These are phyloP conservation scores for Molorchus minor DNA, from an alignment of 2,888 invertebrate genomes.

Conservation along the genomic window DNA sequence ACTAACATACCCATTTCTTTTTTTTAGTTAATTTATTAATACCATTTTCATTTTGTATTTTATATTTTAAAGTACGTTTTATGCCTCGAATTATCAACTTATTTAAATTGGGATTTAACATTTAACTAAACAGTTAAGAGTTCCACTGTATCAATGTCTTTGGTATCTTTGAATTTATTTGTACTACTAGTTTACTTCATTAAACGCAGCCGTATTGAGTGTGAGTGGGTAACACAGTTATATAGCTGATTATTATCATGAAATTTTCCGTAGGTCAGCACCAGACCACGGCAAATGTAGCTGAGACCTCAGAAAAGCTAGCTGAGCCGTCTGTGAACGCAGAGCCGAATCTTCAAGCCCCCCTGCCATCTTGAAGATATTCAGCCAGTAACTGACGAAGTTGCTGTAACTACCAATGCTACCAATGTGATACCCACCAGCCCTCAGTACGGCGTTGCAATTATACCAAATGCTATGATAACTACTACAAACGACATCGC, in stretches of 20 bases:
- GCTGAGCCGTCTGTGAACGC: slow-evolving; percentile 41
- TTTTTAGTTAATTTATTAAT: no score
- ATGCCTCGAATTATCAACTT: no score
- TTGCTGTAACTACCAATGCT: slow-evolving; percentile 50
- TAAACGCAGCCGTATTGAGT: slow-evolving; percentile 52
- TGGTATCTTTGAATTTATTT: no score
- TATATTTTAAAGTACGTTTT: no score
- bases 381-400: slow-evolving; percentile 46
- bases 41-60: no score
- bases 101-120: no score
- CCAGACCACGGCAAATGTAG: slow-evolving; percentile 61
- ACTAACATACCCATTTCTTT: no score
- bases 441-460: slow-evolving; percentile 72
- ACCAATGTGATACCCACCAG: slow-evolving; percentile 70
- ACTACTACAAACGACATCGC: slow-evolving; percentile 54
- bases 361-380: slow-evolving; percentile 45
- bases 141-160: no score
- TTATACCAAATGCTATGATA: slow-evolving; percentile 61
- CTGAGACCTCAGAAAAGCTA: slow-evolving; percentile 51
- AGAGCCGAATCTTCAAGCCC: slow-evolving; percentile 45
- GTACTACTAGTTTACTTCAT: slow-evolving; percentile 1
- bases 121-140: no score
- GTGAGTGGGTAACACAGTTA: slow-evolving; percentile 45
- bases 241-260: slow-evolving; percentile 22
- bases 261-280: slow-evolving; percentile 56